Conservation (phyloP, 2,113 vertebrate species). For the Pseudolaguvia tuberculata region DNA sequence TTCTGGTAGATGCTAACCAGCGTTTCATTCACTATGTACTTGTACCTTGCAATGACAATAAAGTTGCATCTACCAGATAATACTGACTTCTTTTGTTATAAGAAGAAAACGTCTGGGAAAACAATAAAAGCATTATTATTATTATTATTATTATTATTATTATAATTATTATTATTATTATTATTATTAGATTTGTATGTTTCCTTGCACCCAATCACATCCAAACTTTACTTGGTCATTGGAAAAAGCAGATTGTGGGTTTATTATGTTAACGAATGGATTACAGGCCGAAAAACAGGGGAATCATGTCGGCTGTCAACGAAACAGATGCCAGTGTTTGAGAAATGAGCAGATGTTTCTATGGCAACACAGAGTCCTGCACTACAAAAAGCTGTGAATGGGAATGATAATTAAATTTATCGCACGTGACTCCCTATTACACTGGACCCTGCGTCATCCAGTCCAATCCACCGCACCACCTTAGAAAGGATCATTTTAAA, state of each 20-base stretch:
- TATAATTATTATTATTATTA: not conserved
- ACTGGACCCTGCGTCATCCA: constrained; percentile 29
- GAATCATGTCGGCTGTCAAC: constrained; percentile 24
- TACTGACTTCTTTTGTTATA: too few species aligned
- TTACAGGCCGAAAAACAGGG: constrained; percentile 4
- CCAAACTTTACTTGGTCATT: not conserved
- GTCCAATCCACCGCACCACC: not conserved
- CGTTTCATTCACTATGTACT: too few species aligned
- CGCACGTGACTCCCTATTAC: constrained; percentile 25
- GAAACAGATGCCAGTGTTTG: constrained; percentile 17
- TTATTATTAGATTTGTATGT: too few species aligned
- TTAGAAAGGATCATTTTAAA: not conserved
- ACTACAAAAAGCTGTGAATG: constrained; percentile 20
- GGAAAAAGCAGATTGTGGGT: constrained; percentile 18
- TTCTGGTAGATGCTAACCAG: too few species aligned
- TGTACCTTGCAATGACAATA: too few species aligned
- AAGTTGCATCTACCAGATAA: too few species aligned
- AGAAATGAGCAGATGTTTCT: constrained; percentile 36
- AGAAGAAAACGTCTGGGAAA: not conserved
- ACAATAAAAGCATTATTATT: not conserved
- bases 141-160: not conserved
- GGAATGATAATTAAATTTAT: constrained; percentile 47
- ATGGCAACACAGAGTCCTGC: constrained; percentile 25
- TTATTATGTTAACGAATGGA: constrained; percentile 2
- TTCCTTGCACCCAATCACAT: not conserved